Evolutionary conservation across 2,113 vertebrate genomes (phyloP).

Genomic region (Malaclemys terrapin): DNA sequence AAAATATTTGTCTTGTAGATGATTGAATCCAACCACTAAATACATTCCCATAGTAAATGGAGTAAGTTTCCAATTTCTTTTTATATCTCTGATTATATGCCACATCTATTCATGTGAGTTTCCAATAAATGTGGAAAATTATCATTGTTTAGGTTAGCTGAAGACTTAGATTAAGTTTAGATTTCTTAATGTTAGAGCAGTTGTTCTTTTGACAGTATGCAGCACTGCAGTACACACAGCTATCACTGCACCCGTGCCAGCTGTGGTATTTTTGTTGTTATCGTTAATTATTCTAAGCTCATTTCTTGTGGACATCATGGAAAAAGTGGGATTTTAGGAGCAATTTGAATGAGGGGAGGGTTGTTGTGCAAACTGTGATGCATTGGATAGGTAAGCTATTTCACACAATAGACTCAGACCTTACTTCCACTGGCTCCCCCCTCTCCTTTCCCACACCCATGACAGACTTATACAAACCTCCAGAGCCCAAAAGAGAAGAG

Average conservation of each 20-base stretch:
- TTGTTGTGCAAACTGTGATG: neutral
- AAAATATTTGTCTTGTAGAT: neutral
- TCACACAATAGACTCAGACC: neutral
- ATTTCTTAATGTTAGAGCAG: constrained; percentile 35
- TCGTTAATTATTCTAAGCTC: neutral
- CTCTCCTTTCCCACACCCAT: neutral
- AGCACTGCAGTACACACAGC: neutral
- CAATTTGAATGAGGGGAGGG: neutral
- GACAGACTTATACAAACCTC: neutral
- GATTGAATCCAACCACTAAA: neutral
- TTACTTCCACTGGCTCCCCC: neutral
- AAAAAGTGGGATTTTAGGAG: neutral
- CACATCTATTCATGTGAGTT: neutral
- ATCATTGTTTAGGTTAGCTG: neutral
- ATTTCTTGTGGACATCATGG: neutral
- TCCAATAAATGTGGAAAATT: constrained; percentile 29
- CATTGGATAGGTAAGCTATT: neutral
- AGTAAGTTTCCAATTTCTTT: constrained; percentile 7
- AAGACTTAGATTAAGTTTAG: neutral
- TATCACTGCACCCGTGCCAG: neutral
- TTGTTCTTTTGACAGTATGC: neutral
- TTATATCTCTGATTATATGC: neutral
- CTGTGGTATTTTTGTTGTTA: neutral
- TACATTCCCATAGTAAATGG: neutral
- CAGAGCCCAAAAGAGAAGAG: neutral